phyloP scores from a whole-genome alignment of 2,113 vertebrate species.

The Sander lucioperca region DNA sequence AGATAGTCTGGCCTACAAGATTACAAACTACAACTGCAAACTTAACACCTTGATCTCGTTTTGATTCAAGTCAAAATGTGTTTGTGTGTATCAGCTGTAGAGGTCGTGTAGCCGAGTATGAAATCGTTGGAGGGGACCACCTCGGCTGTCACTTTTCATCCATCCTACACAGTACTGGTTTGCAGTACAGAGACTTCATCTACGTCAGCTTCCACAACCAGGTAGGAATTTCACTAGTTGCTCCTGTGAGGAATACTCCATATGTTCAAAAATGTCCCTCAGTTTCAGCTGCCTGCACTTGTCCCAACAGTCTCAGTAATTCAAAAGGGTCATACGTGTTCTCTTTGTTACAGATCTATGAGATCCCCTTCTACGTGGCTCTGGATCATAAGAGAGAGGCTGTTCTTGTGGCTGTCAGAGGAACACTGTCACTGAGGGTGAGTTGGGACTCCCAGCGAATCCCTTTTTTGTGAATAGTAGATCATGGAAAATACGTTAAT shows the following conservation, averaged over 20 bases:
- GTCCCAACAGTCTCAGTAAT: neutral
- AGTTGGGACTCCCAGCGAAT: neutral
- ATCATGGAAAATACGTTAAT: neutral
- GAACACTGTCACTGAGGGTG: constrained; percentile 96
- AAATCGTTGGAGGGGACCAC: constrained; percentile 89
- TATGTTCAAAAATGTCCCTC: neutral
- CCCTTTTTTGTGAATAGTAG: neutral
- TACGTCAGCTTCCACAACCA: constrained; percentile 96
- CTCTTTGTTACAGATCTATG: constrained; percentile 88
- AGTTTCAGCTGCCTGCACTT: neutral
- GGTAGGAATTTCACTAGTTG: constrained; percentile 72
- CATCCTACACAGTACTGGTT: constrained; percentile 91
- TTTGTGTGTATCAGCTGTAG: constrained; percentile 83
- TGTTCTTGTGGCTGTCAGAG: constrained; percentile 93
- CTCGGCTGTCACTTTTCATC: constrained; percentile 92
- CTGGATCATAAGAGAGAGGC: constrained; percentile 95
- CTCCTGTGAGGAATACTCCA: neutral
- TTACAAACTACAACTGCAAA: no score
- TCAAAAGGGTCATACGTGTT: neutral
- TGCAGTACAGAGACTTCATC: constrained; percentile 97
- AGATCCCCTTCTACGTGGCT: constrained; percentile 96
- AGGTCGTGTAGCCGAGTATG: constrained; percentile 82
- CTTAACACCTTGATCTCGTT: neutral
- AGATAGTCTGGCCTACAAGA: neutral
- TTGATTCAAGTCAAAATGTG: neutral